These are phyloP conservation scores for Encarsia formosa DNA, from an alignment of 2,888 invertebrate species.

Conservation along the genomic window DNA sequence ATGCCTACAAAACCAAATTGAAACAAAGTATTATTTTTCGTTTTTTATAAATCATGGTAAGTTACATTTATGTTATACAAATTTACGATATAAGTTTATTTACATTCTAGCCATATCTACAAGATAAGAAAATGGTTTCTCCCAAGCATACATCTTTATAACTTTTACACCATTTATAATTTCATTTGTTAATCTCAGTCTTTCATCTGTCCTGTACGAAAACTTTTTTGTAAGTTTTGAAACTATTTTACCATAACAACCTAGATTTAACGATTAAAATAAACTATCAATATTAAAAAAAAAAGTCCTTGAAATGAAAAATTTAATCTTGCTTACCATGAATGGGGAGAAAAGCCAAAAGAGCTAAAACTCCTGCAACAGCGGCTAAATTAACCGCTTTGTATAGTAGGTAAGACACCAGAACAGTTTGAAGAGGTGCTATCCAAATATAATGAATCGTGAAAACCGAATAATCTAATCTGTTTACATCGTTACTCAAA, in stretches of 20 bases:
- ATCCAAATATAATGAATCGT: slow-evolving; percentile 74
- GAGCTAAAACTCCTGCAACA: slow-evolving; percentile 52
- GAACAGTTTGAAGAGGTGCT: slow-evolving; percentile 66
- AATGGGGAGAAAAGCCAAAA: slow-evolving; percentile 43
- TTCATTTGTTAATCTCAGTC: slow-evolving; percentile 86
- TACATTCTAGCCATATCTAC: slow-evolving; percentile 53
- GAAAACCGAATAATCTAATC: slow-evolving; percentile 67
- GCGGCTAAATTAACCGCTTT: slow-evolving; percentile 56
- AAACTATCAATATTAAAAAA: neutral
- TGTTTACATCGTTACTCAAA: slow-evolving; percentile 73
- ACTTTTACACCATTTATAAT: slow-evolving; percentile 81
- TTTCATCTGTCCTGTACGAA: slow-evolving; percentile 75
- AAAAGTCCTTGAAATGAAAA: neutral
- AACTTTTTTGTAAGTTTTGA: slow-evolving; percentile 62
- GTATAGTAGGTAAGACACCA: slow-evolving; percentile 55
- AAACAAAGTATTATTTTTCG: neutral
- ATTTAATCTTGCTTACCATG: slow-evolving; percentile 44
- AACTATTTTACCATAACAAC: slow-evolving; percentile 35
- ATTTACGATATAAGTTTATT: neutral
- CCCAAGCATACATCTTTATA: slow-evolving; percentile 89
- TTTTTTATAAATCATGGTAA: neutral
- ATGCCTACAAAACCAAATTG: slow-evolving; percentile 47
- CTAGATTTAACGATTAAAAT: slow-evolving; percentile 32
- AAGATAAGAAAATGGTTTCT: slow-evolving; percentile 68
- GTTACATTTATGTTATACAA: neutral